Percentiles rank a stretch among this genome's conserved stretches.
Evolutionary conservation across 2,888 invertebrate genomes (phyloP).

Genomic region (Ornithoptera alexandrae): DNA sequence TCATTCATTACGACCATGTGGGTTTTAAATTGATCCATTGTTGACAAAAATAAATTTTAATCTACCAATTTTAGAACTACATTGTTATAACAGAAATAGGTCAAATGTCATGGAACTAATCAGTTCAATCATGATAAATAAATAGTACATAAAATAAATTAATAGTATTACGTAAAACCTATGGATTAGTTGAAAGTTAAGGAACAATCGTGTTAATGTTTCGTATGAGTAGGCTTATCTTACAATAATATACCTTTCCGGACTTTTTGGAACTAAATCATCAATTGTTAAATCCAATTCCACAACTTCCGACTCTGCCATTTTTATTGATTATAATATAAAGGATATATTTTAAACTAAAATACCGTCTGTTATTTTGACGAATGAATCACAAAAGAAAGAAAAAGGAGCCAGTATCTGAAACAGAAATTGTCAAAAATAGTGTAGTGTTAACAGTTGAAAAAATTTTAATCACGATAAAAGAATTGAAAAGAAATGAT

Average conservation of each 20-base stretch:
- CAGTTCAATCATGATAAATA: conserved; percentile 2
- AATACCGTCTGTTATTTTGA: conserved; percentile 55
- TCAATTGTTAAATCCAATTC: conserved; percentile 72
- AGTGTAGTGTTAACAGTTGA: not conserved
- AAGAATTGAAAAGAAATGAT: too few relatives aligned
- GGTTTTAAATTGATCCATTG: too few relatives aligned
- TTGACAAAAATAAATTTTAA: not conserved
- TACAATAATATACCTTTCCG: conserved; percentile 61
- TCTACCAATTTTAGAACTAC: not conserved
- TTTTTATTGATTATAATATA: conserved; percentile 42
- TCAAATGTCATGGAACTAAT: conserved; percentile 58
- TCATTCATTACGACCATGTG: not conserved
- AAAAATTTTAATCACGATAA: not conserved
- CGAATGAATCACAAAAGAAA: conserved; percentile 63
- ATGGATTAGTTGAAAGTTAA: not conserved
- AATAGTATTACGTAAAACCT: not conserved
- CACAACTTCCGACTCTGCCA: conserved; percentile 72
- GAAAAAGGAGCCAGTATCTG: conserved; percentile 15
- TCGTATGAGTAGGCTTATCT: not conserved
- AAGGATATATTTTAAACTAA: conserved; percentile 25
- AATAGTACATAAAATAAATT: not conserved
- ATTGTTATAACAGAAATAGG: conserved; percentile 51
- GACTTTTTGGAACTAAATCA: conserved; percentile 75
- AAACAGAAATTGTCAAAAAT: conserved; percentile 1
- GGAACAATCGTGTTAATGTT: not conserved